Evolutionary conservation across 2,113 vertebrate species (phyloP).

Genomic region (Lynx canadensis): DNA sequence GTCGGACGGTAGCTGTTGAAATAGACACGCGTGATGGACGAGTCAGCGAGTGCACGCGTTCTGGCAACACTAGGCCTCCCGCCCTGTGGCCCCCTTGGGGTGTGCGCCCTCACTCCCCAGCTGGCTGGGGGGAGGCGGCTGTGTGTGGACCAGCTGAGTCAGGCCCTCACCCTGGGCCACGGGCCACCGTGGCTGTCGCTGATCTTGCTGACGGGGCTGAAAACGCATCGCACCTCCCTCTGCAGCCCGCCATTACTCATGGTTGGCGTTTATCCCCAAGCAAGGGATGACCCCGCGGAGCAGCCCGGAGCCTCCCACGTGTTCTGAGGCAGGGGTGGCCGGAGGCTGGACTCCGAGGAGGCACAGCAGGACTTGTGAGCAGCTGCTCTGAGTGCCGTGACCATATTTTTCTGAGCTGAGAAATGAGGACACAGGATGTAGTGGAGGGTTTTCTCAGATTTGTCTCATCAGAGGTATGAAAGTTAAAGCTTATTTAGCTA

Average conservation of each 20-base stretch:
- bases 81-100: not conserved
- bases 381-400: not conserved
- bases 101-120: not conserved
- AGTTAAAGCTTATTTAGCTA: not conserved
- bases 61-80: not conserved
- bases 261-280: not conserved
- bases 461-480: not conserved
- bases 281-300: not conserved
- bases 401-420: not conserved
- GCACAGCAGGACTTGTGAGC: rapidly evolving
- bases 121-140: not conserved
- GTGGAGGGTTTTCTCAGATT: not conserved
- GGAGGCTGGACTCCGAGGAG: not conserved
- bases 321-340: not conserved
- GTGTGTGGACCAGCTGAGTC: not conserved
- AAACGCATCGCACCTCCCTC: not conserved
- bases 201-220: not conserved
- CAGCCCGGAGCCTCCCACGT: not conserved
- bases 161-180: not conserved
- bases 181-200: not conserved
- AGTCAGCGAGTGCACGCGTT: rapidly evolving
- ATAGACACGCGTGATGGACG: not conserved
- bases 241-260: not conserved
- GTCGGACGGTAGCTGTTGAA: too few species aligned
- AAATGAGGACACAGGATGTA: not conserved